Percentiles rank a stretch among this genome's conserved stretches.
Conservation (phyloP, 1,140 invertebrate species). For the Pogonomyrmex californicus region DNA sequence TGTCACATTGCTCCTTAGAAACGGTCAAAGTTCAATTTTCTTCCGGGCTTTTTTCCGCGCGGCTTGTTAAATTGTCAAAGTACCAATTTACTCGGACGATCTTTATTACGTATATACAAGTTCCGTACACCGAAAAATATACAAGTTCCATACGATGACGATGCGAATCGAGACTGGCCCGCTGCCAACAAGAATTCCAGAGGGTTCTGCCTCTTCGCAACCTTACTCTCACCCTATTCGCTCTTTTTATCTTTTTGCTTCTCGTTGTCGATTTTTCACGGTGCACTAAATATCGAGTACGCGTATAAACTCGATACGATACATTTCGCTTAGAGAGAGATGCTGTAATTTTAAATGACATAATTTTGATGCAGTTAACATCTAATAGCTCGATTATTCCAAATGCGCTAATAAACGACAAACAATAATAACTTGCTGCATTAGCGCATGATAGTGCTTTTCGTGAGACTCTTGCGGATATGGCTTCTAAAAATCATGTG, state of each 20-base stretch:
- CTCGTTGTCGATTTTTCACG: constrained; percentile 56
- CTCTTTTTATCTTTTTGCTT: constrained; percentile 42
- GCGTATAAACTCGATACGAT: background rate
- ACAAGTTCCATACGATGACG: constrained; percentile 71
- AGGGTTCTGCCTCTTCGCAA: constrained; percentile 64
- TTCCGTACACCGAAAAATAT: constrained; percentile 40
- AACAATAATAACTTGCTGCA: background rate
- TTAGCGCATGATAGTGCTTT: background rate
- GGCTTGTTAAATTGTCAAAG: constrained; percentile 28
- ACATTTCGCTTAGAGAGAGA: background rate
- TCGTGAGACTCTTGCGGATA: background rate
- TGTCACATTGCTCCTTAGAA: background rate
- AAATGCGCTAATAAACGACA: no score
- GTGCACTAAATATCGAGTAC: constrained; percentile 51
- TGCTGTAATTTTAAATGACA: background rate
- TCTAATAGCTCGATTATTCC: background rate
- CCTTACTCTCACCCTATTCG: constrained; percentile 13
- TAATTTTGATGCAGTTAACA: background rate
- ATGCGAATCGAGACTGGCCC: constrained; percentile 66
- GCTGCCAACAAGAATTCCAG: constrained; percentile 65
- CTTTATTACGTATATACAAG: constrained; percentile 63
- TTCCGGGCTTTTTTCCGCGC: constrained; percentile 9
- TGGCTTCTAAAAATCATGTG: constrained; percentile 1
- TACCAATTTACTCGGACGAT: constrained; percentile 67
- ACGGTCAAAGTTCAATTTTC: constrained; percentile 22